These are phyloP conservation scores for Euschistus heros DNA, from an alignment of 1,140 invertebrate species.

Conservation along the genomic window DNA sequence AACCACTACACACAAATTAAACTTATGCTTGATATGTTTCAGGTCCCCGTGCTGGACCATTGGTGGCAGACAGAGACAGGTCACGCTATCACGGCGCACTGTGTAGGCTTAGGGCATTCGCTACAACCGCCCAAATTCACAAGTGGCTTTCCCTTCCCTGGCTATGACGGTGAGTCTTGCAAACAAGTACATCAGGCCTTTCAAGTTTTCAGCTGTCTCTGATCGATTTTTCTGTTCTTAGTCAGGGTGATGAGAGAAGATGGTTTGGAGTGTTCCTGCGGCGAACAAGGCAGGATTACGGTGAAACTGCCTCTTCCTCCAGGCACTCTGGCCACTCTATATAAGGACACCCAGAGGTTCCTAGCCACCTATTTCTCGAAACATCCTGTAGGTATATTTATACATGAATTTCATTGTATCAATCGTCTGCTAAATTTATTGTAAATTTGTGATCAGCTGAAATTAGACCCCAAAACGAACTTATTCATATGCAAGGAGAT, in stretches of 20 bases:
- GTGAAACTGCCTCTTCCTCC: conserved; percentile 80
- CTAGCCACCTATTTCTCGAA: conserved; percentile 67
- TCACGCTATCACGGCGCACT: conserved; percentile 74
- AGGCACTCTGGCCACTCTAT: conserved; percentile 72
- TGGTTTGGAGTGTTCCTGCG: conserved; percentile 47
- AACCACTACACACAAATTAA: too few species aligned
- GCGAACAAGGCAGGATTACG: conserved; percentile 73
- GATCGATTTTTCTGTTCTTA: conserved; percentile 35
- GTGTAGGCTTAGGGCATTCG: conserved; percentile 59
- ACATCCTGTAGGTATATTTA: conserved; percentile 53
- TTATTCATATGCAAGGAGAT: too few species aligned
- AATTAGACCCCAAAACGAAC: too few species aligned
- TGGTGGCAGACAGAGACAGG: conserved; percentile 97
- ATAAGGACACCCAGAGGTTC: conserved; percentile 69
- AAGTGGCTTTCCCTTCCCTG: conserved; percentile 65
- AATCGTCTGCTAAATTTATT: too few species aligned
- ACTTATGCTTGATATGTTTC: too few species aligned
- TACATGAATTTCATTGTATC: too few species aligned
- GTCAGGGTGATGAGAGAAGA: conserved; percentile 63
- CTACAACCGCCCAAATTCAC: conserved; percentile 53
- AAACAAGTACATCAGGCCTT: not conserved
- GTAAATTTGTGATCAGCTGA: too few species aligned
- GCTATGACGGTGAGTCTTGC: conserved; percentile 61
- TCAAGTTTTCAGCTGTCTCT: not conserved
- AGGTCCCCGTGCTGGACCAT: conserved; percentile 77